A percentile compares a stretch with the other conserved stretches of the same genome.
phyloP scores from a whole-genome alignment of 2,888 invertebrate species.

The Entomobrya proxima region DNA sequence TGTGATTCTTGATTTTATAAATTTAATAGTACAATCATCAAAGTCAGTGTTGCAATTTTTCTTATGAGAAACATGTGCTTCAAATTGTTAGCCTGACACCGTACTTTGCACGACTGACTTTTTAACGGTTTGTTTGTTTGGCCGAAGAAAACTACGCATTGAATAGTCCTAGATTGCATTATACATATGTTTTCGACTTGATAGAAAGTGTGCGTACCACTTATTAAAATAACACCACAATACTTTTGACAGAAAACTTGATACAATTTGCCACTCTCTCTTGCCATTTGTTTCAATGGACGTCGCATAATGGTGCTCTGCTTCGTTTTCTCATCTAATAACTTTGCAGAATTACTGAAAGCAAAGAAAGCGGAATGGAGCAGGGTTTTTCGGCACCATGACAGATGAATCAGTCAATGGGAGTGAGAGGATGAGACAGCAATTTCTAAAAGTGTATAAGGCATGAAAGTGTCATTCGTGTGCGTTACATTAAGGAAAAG shows the following conservation, averaged over 20 bases:
- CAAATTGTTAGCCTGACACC: neutral
- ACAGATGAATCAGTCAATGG: constrained; percentile 52
- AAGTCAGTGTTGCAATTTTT: neutral
- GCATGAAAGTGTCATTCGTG: constrained; percentile 26
- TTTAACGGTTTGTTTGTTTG: neutral
- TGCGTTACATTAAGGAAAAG: neutral
- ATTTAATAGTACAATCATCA: neutral
- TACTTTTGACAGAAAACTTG: no score
- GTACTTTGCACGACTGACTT: constrained; percentile 10
- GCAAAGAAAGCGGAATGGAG: constrained; percentile 23
- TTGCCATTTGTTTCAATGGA: neutral
- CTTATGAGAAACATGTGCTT: neutral
- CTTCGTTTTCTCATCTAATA: neutral
- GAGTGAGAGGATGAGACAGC: constrained; percentile 26
- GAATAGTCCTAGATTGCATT: no score
- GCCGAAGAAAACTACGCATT: neutral
- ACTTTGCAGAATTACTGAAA: constrained; percentile 4
- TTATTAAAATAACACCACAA: no score
- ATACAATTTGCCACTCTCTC: neutral
- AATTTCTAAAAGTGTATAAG: constrained; percentile 16
- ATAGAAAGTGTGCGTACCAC: no score
- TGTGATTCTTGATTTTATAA: neutral
- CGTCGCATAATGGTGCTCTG: neutral
- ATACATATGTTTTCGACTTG: no score
- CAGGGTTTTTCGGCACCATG: constrained; percentile 22